Evolutionary conservation across 2,797 vertebrate genomes (phyloP).

Genomic region (Cirrhinus molitorella): DNA sequence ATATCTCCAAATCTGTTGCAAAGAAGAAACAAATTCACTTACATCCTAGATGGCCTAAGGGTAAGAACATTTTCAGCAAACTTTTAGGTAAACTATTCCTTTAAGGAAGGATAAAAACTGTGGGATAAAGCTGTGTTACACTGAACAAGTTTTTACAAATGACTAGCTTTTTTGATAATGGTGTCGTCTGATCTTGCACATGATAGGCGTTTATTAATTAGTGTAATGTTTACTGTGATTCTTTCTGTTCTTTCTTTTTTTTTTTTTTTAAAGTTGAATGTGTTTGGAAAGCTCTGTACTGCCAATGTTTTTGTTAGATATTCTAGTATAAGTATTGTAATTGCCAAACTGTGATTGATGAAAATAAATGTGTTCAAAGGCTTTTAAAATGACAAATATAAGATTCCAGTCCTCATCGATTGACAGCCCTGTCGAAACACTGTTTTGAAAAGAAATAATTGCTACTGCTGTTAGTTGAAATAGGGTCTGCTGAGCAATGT

Average conservation of each 20-base stretch:
- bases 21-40: background rate
- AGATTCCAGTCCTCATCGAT: background rate
- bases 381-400: background rate
- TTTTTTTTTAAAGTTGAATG: background rate
- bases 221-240: conserved; percentile 8
- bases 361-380: conserved; percentile 37
- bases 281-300: conserved; percentile 16
- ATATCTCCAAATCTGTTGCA: background rate
- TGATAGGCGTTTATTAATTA: background rate
- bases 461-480: background rate
- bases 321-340: conserved; percentile 34
- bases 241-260: too few relatives aligned
- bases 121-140: background rate
- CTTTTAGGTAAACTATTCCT: background rate
- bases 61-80: background rate
- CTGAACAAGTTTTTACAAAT: background rate
- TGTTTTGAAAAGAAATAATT: conserved; percentile 1
- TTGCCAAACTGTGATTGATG: conserved; percentile 20
- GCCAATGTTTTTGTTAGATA: background rate
- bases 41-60: background rate
- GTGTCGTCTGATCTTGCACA: conserved; percentile 25
- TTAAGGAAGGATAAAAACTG: background rate
- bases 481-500: background rate
- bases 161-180: background rate
- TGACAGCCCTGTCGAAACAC: background rate